These are phyloP conservation scores for Danaus chrysippus DNA, from an alignment of 2,888 invertebrate species.

Conservation along the genomic window DNA sequence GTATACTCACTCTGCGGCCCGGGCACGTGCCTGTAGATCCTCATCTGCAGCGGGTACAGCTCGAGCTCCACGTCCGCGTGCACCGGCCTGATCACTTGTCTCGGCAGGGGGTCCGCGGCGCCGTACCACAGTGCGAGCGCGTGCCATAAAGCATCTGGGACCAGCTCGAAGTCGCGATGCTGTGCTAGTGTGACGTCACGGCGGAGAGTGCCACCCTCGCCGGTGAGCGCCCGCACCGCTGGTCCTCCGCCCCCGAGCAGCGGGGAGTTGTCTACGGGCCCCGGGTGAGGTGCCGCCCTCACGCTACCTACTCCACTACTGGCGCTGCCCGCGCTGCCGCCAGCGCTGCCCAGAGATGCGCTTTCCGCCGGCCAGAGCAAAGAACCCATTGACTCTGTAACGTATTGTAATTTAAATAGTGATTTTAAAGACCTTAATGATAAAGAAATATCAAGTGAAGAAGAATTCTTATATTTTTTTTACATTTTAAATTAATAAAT, in stretches of 20 bases:
- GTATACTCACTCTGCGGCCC: conserved; percentile 66
- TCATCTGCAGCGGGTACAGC: conserved; percentile 88
- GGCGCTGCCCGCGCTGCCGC: conserved; percentile 81
- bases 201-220: conserved; percentile 91
- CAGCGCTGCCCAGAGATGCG: conserved; percentile 82
- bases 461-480: no score
- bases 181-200: conserved; percentile 86
- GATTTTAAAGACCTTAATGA: no score
- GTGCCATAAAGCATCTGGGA: conserved; percentile 93
- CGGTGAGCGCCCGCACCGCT: conserved; percentile 85
- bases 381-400: conserved; percentile 81
- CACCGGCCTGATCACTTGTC: conserved; percentile 84
- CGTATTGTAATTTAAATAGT: no score
- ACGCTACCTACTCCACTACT: conserved; percentile 81
- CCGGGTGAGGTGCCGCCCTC: conserved; percentile 74
- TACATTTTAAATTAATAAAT: no score
- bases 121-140: conserved; percentile 93
- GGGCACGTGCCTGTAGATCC: conserved; percentile 83
- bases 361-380: conserved; percentile 79
- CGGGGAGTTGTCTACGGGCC: conserved; percentile 87
- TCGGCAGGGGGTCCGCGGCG: conserved; percentile 85
- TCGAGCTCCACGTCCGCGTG: conserved; percentile 88
- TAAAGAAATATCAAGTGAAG: no score
- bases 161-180: conserved; percentile 90
- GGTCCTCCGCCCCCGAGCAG: conserved; percentile 79